phyloP scores from a whole-genome alignment of 37 sponge, comb jelly and placozoan species.

The Haliclona indistincta region DNA sequence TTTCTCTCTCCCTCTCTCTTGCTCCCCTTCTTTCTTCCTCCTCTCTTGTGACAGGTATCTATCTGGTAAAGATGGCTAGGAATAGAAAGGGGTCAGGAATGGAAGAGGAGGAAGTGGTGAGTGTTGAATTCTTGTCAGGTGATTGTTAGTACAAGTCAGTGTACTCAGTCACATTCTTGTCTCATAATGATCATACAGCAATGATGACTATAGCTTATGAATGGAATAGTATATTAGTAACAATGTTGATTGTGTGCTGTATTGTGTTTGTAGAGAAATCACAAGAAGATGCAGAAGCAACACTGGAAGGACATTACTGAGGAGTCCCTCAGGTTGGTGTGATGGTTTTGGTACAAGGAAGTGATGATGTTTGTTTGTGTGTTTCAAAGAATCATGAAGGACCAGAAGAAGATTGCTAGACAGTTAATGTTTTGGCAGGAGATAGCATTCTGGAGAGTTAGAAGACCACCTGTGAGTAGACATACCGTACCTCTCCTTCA shows the following conservation, averaged over 20 bases:
- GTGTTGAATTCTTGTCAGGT: slow-evolving; percentile 4
- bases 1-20: no score
- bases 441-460: slow-evolving; percentile 73
- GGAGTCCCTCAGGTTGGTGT: no score
- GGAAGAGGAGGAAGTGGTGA: slow-evolving; percentile 59
- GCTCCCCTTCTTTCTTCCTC: no score
- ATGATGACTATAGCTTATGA: no score
- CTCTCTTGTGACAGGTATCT: slow-evolving; percentile 43
- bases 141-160: neutral
- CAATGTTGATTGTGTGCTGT: no score
- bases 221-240: no score
- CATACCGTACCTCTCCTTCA: no score
- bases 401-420: slow-evolving; percentile 64
- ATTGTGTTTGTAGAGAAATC: no score
- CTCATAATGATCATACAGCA: neutral
- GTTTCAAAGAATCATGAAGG: slow-evolving; percentile 44
- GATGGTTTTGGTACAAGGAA: no score
- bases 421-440: slow-evolving; percentile 55
- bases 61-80: slow-evolving; percentile 57
- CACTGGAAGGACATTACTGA: no score
- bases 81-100: slow-evolving; percentile 54
- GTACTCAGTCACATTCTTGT: neutral
- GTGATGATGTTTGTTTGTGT: no score
- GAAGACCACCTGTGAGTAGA: slow-evolving; percentile 67
- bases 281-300: no score